Conservation (phyloP, 2,113 vertebrate species). For the Andinoacara biseriatus region DNA sequence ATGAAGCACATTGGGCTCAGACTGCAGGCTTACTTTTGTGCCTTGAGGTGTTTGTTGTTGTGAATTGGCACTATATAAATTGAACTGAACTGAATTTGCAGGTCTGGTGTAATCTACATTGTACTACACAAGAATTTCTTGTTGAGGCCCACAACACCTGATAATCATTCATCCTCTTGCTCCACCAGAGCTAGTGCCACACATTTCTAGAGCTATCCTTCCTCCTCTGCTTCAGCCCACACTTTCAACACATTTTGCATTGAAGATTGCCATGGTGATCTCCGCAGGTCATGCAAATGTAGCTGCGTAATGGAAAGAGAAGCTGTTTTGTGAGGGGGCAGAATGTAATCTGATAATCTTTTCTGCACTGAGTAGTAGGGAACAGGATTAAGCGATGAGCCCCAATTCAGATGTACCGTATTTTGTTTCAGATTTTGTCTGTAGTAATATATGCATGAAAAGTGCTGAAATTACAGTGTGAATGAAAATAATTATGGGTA, state of each 20-base stretch:
- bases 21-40: too few species aligned
- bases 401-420: too few species aligned
- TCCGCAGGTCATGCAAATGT: background rate
- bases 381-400: background rate
- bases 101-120: background rate
- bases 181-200: too few species aligned
- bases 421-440: background rate
- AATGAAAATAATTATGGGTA: background rate
- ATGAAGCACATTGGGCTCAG: too few species aligned
- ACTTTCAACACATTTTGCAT: background rate
- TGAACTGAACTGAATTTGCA: too few species aligned
- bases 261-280: background rate
- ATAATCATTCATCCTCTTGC: background rate
- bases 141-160: background rate
- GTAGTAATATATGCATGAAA: background rate
- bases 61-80: too few species aligned
- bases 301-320: background rate
- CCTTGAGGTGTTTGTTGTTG: too few species aligned
- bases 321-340: background rate
- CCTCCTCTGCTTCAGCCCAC: background rate
- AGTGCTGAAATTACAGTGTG: background rate
- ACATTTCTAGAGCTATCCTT: background rate
- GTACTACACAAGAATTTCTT: background rate
- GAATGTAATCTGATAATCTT: background rate
- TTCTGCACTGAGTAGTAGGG: background rate